Base-by-base conservation (phyloP, 2,113 vertebrate genomes). In the Daboia siamensis region DNA sequence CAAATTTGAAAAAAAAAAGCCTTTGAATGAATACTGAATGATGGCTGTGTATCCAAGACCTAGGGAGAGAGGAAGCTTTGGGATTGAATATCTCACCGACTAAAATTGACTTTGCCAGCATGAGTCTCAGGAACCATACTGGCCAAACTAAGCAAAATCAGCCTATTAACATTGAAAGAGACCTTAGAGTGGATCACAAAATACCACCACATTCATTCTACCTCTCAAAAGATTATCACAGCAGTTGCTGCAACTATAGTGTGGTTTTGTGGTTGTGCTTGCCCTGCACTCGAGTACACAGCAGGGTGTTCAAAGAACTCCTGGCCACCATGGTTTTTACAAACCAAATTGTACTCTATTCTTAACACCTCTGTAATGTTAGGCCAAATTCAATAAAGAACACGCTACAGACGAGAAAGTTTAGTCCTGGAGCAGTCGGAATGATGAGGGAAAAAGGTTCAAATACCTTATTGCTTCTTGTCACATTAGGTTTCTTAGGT, bases 181-280 rank as follows among this genome's bases (percentile, higher is more conserved):
- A 90, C 92, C 55, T 95, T 94, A 88, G 13, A 94, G 4, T 0
- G 0, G 94, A 92, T 1, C 95, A 93, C 12, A 93, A 93, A 95
- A 94, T 92, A 91, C 13, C 51, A 94, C 46, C 90, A 94, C 88
- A 93, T 93, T 95, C 55, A 93, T 94, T 95, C 74, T 88, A 92
- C 89, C 88, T 96, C 93, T 96, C 85, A 93, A 93, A 96, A 93
- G 93, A 95, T 95, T 96, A 92, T 95, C 95, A 93, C 93, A 95
- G 86, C 91, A 93, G 93, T 93, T 96, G 57, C 86, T 94, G 6
- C 95, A 96, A 96, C 51, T 93, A 74, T 48, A 91, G 54, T 64
- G 88, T 93, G 91, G 52, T 96, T 97, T 96, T 94, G 94, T 95
- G 95, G 91, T 96, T 96, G 92, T 90, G 92, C 10, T 95, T 93